Evolutionary conservation across 2,113 vertebrate species (phyloP), one percentile per base, ranked within the genome.

Genomic region (Corythornis vintsioides): DNA sequence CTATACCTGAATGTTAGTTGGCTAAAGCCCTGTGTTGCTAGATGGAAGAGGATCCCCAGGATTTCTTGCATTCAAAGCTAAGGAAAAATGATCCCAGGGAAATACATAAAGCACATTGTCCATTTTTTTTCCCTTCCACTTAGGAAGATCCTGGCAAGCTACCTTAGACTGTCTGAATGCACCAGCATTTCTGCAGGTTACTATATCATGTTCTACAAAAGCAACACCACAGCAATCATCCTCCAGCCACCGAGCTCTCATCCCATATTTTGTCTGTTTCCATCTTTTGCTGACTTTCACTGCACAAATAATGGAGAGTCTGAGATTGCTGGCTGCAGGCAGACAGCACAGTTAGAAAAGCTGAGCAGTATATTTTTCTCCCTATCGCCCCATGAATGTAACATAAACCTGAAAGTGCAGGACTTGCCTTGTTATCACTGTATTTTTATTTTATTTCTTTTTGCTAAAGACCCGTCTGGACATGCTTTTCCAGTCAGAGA

Each of bases 221-320:
- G 67, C 82, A 92, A 60, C 94, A 94, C 3, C 82, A 63, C 82
- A 96, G 96, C 92, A 96, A 95, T 94, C 95, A 94, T 86, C 89
- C 80, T 63, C 33, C 84, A 85, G 82, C 60, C 77, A 1, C 82
- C 33, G 74, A n/a, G 0, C 78, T 93, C 92, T 91, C 92, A 93
- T 96, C 92, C 96, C 87, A 88, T 93, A 95, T 96, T 96, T 96
- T 88, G 82, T 93, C 78, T 77, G 74, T 90, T 92, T 91, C 89
- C 78, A 83, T 87, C 89, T 74, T 63, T 70, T 38, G 11, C 74
- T 96, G 96, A 93, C 84, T 96, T 95, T 89, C 88, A 71, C 72
- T 86, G 85, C 92, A 13, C 67, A 64, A 2, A 81, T 91, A 64
- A 93, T 91, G 95, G 75, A 89, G 52, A 88, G 84, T 13, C 52